Conservation (phyloP, 2,797 vertebrate genomes). For the Todus mexicanus region DNA sequence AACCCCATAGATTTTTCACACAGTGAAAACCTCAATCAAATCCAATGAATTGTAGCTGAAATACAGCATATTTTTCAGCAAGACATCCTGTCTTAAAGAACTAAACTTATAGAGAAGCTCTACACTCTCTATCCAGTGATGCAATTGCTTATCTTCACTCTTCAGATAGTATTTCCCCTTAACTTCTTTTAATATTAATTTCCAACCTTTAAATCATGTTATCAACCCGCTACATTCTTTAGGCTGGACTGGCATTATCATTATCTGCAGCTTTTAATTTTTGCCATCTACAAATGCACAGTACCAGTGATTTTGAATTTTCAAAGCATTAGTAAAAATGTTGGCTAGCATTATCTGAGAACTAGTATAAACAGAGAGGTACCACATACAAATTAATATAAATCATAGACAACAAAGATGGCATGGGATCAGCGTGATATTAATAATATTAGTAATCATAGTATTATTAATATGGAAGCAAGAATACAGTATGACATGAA, state of each 20-base stretch:
- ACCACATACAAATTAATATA: neutral
- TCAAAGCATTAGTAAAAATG: neutral
- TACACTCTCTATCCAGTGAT: neutral
- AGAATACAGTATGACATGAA: neutral
- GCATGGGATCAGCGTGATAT: neutral
- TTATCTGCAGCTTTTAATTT: neutral
- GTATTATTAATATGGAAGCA: neutral
- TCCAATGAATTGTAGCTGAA: neutral
- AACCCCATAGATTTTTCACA: neutral
- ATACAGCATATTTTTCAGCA: neutral
- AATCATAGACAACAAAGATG: neutral
- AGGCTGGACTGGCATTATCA: neutral
- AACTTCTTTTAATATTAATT: neutral
- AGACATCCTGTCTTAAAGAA: neutral
- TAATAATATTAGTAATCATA: neutral
- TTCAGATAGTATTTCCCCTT: neutral
- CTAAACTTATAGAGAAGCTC: neutral
- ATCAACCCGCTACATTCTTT: neutral
- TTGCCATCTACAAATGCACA: neutral
- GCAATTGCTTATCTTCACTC: neutral
- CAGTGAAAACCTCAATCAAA: neutral
- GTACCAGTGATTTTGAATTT: neutral
- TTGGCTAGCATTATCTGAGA: neutral
- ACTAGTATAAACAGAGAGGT: neutral
- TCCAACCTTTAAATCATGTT: neutral